Evolutionary conservation across 2,113 vertebrate species (phyloP).

Genomic region (Poeciliopsis prolifica): DNA sequence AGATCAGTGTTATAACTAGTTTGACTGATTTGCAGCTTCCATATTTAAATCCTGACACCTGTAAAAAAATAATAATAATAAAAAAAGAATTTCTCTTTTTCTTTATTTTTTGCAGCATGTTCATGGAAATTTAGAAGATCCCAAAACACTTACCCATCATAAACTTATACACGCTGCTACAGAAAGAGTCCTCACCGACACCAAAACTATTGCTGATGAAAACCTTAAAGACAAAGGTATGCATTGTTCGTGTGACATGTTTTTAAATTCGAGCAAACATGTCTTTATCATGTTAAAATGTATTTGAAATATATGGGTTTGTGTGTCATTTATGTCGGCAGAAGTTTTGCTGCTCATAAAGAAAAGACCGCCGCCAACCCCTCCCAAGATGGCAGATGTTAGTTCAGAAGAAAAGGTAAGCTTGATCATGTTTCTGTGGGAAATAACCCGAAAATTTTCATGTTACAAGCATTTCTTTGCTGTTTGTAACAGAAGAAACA

Average conservation of each 20-base stretch:
- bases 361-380: conserved; percentile 85
- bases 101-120: conserved; percentile 78
- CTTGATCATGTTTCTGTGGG: not conserved
- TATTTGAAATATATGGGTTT: not conserved
- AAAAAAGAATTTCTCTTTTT: not conserved
- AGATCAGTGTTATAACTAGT: no score
- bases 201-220: conserved; percentile 90
- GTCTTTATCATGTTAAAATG: not conserved
- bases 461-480: conserved; percentile 2
- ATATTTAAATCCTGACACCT: not conserved
- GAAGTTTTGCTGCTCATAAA: conserved; percentile 91
- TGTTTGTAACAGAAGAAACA: conserved; percentile 86
- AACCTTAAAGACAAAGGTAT: conserved; percentile 93
- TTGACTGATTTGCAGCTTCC: not conserved
- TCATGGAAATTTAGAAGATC: conserved; percentile 92
- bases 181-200: conserved; percentile 90
- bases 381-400: conserved; percentile 90
- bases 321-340: conserved; percentile 46
- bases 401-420: conserved; percentile 91
- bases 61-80: no score
- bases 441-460: not conserved
- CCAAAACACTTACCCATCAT: conserved; percentile 92
- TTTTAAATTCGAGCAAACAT: not conserved
- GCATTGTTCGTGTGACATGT: not conserved
- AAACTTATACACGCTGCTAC: conserved; percentile 93